Base-by-base conservation (phyloP, 2,113 vertebrate species). In the Hippocampus abdominalis region DNA sequence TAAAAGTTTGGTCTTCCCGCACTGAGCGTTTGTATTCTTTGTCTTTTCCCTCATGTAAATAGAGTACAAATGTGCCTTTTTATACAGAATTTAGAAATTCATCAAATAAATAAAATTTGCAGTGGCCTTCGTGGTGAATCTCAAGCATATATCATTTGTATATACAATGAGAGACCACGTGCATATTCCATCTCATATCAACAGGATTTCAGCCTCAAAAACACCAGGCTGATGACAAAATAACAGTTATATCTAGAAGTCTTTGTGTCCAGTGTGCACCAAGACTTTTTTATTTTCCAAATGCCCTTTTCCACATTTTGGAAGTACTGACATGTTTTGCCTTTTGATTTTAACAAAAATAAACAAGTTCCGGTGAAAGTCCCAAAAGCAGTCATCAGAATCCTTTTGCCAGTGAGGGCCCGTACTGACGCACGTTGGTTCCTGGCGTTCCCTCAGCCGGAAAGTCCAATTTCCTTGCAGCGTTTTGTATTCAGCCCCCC, bases 81-180 rank as follows among this genome's bases (percentile, higher is more conserved):
- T 90, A 87, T 83, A 91, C 85, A 91, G 88, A 92, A 87, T 92
- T 91, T 91, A 82, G 87, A 89, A 90, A 91, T 91, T 91, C 85
- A 91, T 80, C 91, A 93, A 93, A 93, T 93, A 93, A 93, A 93
- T 92, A 92, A 88, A 60, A 91, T 89, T 86, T 70, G 66, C 73
- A 77, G 82, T 91, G 90, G 90, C 87, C 89, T 88, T 89, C 88
- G 85, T 88, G 88, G 80, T 88, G 57, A 85, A 89, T 90, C 81
- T 89, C 59, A 83, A 75, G 82, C 73, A 16, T 60, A 32, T 88
- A 81, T 84, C 77, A 79, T 85, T 60, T 76, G 25, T 71, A 63
- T 81, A 62, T 86, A 80, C 72, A 85, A 84, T 68, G 60, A 84
- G 74, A 79, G 64, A 76, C 80, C 78, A 12, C 72, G 66, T 78